phyloP scores from a whole-genome alignment of 2,797 vertebrate species.

The Anableps anableps region DNA sequence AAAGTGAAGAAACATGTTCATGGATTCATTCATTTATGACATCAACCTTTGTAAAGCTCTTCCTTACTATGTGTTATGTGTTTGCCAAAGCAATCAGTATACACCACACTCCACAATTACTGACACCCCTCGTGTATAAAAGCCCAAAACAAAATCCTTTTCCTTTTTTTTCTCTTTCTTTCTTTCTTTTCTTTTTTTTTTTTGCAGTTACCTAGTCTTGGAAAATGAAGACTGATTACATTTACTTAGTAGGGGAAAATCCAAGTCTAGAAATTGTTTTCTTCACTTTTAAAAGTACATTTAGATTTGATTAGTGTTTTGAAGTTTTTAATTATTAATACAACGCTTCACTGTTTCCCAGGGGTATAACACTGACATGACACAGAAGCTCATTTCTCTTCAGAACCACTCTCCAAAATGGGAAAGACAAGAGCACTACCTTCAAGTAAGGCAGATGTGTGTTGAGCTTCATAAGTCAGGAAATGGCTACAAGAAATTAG shows the following conservation, averaged over 20 bases:
- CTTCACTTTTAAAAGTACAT: background rate
- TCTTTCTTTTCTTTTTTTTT: too few relatives aligned
- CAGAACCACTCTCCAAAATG: background rate
- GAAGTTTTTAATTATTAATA: background rate
- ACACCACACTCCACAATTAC: background rate
- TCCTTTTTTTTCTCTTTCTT: too few relatives aligned
- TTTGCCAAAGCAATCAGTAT: background rate
- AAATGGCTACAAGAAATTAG: background rate
- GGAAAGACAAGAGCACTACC: background rate
- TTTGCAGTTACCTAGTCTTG: background rate
- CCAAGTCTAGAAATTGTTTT: background rate
- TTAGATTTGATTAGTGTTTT: background rate
- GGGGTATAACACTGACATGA: background rate
- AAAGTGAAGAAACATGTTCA: background rate
- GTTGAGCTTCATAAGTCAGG: background rate
- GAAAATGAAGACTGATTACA: background rate
- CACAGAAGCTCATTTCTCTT: background rate
- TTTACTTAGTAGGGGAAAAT: background rate
- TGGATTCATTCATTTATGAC: background rate
- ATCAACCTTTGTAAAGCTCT: background rate
- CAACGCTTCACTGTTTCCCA: background rate
- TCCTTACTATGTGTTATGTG: background rate
- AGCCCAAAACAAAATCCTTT: background rate
- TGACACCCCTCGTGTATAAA: background rate
- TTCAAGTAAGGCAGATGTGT: background rate